Conservation (phyloP, 2,797 vertebrate species). For the Podarcis lilfordi region DNA sequence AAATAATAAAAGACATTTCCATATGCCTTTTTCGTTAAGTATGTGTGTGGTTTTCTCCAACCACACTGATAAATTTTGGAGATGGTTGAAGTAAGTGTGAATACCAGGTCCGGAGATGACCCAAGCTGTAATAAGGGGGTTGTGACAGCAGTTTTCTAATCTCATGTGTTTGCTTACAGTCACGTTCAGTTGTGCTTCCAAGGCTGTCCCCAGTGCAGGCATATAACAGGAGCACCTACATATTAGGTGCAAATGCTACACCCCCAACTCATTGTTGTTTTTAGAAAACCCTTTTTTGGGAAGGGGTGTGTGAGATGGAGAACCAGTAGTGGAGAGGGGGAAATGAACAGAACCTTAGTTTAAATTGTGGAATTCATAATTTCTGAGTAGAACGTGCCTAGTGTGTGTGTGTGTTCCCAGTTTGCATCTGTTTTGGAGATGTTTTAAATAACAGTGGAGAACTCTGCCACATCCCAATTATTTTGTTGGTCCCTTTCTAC, state of each 20-base stretch:
- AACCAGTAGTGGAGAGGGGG: not conserved
- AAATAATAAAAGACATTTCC: accelerated
- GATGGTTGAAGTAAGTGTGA: not conserved
- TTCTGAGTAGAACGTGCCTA: not conserved
- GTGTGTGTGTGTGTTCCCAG: not conserved
- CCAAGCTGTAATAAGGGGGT: not conserved
- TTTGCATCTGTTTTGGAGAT: not conserved
- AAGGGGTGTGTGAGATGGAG: not conserved
- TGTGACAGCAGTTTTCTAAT: not conserved
- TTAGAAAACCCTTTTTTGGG: not conserved
- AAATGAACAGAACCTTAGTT: not conserved
- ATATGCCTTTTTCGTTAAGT: not conserved
- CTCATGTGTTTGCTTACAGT: not conserved
- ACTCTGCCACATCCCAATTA: not conserved
- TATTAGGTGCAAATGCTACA: not conserved
- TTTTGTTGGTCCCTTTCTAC: not conserved
- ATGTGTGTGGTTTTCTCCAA: not conserved
- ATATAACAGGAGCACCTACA: not conserved
- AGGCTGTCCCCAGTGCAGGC: not conserved
- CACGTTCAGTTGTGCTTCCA: not conserved
- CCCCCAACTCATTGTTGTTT: not conserved
- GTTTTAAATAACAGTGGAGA: not conserved
- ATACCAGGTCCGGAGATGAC: no score
- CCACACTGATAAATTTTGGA: not conserved
- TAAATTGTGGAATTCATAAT: not conserved